Conservation (phyloP, 2,113 vertebrate species). For the Hypocryptadius cinnamomeus region DNA sequence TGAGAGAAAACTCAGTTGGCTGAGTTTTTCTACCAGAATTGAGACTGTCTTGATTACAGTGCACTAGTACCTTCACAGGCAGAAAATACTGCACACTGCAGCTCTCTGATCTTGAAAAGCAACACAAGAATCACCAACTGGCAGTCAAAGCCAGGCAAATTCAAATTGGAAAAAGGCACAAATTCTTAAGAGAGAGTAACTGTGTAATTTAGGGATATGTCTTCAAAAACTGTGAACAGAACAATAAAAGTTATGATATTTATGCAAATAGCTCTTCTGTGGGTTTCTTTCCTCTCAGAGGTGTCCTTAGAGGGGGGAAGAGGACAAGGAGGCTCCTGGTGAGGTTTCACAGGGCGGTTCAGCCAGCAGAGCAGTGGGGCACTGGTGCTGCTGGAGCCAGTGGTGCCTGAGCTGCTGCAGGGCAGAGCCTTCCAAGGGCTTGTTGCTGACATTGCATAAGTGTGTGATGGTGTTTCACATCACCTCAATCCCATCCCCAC, state of each 20-base stretch:
- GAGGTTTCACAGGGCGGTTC: not conserved
- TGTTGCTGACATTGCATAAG: rapidly evolving
- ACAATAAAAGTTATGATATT: constrained; percentile 48
- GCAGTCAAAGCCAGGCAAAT: not conserved
- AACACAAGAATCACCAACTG: not conserved
- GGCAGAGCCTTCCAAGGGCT: not conserved
- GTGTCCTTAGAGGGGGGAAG: not conserved
- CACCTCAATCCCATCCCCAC: not conserved
- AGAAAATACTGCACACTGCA: not conserved
- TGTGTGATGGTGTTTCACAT: not conserved
- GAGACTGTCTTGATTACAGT: not conserved
- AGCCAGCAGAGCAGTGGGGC: not conserved
- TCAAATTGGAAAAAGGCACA: constrained; percentile 23
- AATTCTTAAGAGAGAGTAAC: not conserved
- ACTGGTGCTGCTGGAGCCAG: not conserved
- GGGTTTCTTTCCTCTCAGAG: not conserved
- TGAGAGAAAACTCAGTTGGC: not conserved
- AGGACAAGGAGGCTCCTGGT: not conserved
- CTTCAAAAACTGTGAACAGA: constrained; percentile 30
- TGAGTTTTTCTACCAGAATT: not conserved
- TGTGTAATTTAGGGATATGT: constrained; percentile 40
- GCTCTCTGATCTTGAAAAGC: not conserved
- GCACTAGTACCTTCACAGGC: not conserved
- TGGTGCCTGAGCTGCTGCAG: not conserved
- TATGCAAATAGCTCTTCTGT: constrained; percentile 27